Base-by-base conservation (phyloP, 2,888 invertebrate species). In the Nemoura dubitans region DNA sequence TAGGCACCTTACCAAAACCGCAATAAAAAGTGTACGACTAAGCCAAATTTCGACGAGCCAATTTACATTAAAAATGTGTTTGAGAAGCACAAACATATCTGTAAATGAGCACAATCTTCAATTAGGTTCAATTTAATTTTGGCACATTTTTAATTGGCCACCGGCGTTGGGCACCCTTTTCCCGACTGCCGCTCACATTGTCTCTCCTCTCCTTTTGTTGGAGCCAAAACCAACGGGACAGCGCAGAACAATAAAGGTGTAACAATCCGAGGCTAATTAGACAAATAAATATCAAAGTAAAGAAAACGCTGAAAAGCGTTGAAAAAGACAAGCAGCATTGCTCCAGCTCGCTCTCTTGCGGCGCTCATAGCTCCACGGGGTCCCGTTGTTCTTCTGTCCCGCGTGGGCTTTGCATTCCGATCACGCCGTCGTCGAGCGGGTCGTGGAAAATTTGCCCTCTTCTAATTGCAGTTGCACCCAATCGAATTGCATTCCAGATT, bases 401-500 rank as follows among this genome's bases (percentile, higher is more conserved):
- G 16, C 59, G 14, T 14, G 59, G 2, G 36, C 5, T 14, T 10
- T 59, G 59, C 59, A 59, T 59, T 59, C 59, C 14, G 21, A 59
- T 59, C 59, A 10, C 21, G 59, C 21, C 16, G 21, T 59, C 21
- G 59, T 14, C 59, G 14, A 10, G 1, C 59, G 16, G 14, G 59
- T 59, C 59, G 14, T 14, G 59, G 16, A 59, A 59, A 59, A 59
- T 59, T 59, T 7, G 59, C 59, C 10, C 59, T 2, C 21, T 59
- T 59, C 59, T 59, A 59, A 59, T 59, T 59, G 16, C 6, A 10
- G 59, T 14, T 59, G 21, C 59, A 16, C 21, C 59, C 21, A 59
- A 59, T 59, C 59, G 59, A 59, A 59, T n/a, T n/a, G 59, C 21
- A 59, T 59, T 59, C 59, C 59, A 59, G 59, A 59, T 59, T 59